Conservation (phyloP, 2,113 vertebrate genomes). For the Pollimyrus isidori region DNA sequence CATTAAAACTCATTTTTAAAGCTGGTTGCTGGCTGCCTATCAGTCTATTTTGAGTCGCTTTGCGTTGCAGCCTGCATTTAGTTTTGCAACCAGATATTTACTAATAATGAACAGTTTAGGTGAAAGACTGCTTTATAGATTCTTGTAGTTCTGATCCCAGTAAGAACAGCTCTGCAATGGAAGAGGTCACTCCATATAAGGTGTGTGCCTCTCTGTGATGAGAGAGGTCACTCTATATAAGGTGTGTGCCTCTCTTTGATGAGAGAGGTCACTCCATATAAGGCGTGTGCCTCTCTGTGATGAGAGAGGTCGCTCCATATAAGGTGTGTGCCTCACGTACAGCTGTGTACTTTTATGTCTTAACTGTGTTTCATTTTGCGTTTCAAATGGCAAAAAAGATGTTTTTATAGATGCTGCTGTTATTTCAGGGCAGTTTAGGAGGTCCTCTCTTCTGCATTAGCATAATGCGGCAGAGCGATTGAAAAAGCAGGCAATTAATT, state of each 20-base stretch:
- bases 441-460: background rate
- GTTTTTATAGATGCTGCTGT: background rate
- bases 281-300: background rate
- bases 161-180: background rate
- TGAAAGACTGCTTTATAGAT: background rate
- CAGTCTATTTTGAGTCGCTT: background rate
- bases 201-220: background rate
- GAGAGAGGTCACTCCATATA: background rate
- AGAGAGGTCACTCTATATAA: background rate
- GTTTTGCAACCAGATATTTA: background rate
- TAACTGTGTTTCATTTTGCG: background rate
- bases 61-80: background rate
- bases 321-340: background rate
- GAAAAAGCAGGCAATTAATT: conserved; percentile 29
- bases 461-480: conserved; percentile 19
- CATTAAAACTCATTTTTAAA: background rate
- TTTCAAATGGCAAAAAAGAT: background rate
- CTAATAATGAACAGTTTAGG: background rate
- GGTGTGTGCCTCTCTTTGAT: background rate
- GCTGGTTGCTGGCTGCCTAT: background rate
- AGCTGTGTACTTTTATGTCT: background rate
- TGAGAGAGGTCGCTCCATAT: background rate
- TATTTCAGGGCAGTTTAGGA: background rate
- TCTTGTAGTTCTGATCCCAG: background rate
- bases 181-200: background rate